Evolutionary conservation across 2,113 vertebrate species (phyloP).

Genomic region (Megaptera novaeangliae): DNA sequence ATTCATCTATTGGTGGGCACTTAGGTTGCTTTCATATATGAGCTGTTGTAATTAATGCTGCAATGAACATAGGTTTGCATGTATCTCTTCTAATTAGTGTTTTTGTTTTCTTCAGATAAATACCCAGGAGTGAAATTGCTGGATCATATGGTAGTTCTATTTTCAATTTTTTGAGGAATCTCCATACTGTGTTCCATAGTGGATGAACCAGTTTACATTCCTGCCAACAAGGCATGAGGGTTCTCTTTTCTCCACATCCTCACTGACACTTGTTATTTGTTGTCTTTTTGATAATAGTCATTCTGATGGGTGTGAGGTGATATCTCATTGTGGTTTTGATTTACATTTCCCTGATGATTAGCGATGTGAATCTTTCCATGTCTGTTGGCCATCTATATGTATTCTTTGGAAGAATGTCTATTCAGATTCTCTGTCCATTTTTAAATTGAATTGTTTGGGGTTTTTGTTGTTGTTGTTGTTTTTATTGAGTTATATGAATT

Average conservation of each 20-base stretch:
- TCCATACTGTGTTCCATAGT: background rate
- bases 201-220: background rate
- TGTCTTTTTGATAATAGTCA: background rate
- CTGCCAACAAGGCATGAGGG: fast-evolving
- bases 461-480: background rate
- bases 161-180: background rate
- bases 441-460: background rate
- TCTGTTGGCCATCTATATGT: background rate
- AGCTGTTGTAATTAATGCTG: background rate
- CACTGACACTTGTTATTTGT: background rate
- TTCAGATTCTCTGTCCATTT: background rate
- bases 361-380: background rate
- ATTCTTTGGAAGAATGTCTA: background rate
- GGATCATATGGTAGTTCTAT: background rate
- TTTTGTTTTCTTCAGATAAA: background rate
- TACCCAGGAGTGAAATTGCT: background rate
- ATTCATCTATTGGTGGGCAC: background rate
- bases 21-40: background rate
- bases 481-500: background rate
- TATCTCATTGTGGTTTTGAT: background rate
- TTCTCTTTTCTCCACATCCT: background rate
- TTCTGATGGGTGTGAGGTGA: background rate
- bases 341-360: background rate
- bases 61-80: background rate
- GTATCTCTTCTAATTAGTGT: background rate